phyloP scores from a whole-genome alignment of 1,140 invertebrate genomes.

The Hypothenemus hampei region DNA sequence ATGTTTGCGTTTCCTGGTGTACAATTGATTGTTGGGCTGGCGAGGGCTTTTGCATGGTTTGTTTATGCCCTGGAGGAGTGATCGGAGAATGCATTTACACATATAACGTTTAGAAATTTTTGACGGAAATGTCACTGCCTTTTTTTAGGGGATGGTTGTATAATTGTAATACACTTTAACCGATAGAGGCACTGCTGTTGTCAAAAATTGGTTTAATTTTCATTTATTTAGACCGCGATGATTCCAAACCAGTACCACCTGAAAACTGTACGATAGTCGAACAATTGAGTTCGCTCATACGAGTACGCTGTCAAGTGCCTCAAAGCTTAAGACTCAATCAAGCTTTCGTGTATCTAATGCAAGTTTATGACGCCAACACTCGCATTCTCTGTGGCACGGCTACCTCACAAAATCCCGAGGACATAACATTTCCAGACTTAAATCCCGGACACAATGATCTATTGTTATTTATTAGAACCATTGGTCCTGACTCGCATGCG shows the following conservation, averaged over 20 bases:
- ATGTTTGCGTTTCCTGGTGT: slow-evolving; percentile 7
- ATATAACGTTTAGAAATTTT: too few species aligned
- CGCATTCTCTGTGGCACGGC: slow-evolving; percentile 49
- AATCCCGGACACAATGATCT: slow-evolving; percentile 48
- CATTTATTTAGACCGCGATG: too few species aligned
- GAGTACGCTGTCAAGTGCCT: slow-evolving; percentile 47
- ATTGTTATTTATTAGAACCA: slow-evolving; percentile 50
- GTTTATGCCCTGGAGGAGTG: too few species aligned
- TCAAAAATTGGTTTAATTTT: too few species aligned
- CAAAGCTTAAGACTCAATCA: slow-evolving; percentile 44
- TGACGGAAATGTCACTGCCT: too few species aligned
- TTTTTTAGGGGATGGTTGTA: too few species aligned
- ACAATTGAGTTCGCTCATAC: slow-evolving; percentile 47
- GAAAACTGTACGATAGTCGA: slow-evolving; percentile 49
- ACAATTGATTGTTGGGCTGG: too few species aligned
- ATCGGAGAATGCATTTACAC: too few species aligned
- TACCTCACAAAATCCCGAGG: slow-evolving; percentile 48
- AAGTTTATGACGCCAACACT: slow-evolving; percentile 52
- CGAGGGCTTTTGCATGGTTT: too few species aligned
- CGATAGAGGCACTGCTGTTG: too few species aligned
- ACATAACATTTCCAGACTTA: slow-evolving; percentile 49
- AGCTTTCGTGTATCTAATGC: slow-evolving; percentile 49
- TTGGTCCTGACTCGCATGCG: slow-evolving; percentile 48
- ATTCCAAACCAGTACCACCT: slow-evolving; percentile 38
- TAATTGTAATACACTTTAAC: too few species aligned